These are phyloP conservation scores for Leucania comma DNA, from an alignment of 2,888 invertebrate species.

Conservation along the genomic window DNA sequence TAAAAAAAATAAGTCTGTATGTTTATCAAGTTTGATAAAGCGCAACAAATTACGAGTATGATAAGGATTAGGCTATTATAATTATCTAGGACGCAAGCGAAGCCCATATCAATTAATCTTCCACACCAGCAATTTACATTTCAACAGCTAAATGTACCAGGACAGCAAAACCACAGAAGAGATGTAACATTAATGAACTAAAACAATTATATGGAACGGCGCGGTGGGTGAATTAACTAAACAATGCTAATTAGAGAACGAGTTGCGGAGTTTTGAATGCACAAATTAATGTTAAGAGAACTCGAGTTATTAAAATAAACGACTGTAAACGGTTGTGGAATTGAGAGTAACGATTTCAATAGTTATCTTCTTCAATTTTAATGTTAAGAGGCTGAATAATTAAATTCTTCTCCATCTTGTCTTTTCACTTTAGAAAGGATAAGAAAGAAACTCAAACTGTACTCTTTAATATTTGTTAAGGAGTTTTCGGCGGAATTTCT, in stretches of 20 bases:
- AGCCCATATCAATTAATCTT: not conserved
- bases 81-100: no score
- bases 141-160: constrained; percentile 30
- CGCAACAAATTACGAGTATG: no score
- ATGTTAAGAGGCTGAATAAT: not conserved
- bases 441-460: no score
- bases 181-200: constrained; percentile 53
- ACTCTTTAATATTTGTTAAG: no score
- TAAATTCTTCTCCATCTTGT: no score
- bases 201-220: constrained; percentile 48
- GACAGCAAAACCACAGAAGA: constrained; percentile 34
- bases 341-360: constrained; percentile 7
- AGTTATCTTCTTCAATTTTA: not conserved
- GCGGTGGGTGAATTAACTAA: constrained; percentile 43
- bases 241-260: constrained; percentile 56
- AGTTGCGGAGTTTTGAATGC: constrained; percentile 53
- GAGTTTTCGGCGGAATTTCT: no score
- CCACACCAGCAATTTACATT: constrained; percentile 21
- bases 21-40: no score
- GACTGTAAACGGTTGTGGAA: constrained; percentile 3
- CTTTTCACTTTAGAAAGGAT: no score
- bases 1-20: no score
- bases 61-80: no score
- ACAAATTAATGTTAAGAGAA: constrained; percentile 51
- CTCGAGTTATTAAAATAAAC: constrained; percentile 45